These are phyloP conservation scores for Ophion slaviceki DNA, from an alignment of 2,888 invertebrate species.

Conservation along the genomic window DNA sequence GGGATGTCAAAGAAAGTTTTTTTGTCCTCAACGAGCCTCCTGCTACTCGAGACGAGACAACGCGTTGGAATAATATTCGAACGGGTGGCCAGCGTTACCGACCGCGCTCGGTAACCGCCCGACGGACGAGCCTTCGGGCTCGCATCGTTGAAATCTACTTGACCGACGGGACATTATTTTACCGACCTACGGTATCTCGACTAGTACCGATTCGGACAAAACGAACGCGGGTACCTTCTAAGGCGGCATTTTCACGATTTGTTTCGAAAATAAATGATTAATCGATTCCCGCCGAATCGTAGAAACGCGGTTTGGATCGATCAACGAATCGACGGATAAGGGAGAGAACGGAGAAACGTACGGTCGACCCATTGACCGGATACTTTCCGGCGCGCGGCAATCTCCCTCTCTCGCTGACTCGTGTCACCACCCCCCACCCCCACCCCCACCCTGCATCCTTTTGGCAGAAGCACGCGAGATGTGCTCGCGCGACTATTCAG, in stretches of 20 bases:
- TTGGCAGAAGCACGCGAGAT: slow-evolving; percentile 76
- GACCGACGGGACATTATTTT: not conserved
- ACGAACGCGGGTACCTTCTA: not conserved
- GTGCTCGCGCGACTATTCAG: slow-evolving; percentile 81
- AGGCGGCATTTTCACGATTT: not conserved
- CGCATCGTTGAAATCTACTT: slow-evolving; percentile 3
- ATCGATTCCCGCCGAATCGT: not conserved
- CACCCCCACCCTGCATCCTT: slow-evolving; percentile 17
- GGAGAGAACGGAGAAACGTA: not conserved
- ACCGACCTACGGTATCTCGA: not conserved
- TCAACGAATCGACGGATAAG: slow-evolving; percentile 4
- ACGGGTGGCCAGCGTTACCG: not conserved
- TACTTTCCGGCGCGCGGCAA: slow-evolving; percentile 63
- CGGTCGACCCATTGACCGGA: slow-evolving; percentile 50
- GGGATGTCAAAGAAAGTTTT: not conserved
- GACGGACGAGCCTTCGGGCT: no score
- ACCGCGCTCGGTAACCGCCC: not conserved
- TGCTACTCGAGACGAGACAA: no score
- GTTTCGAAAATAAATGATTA: not conserved
- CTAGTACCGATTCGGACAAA: not conserved
- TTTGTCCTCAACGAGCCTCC: not conserved
- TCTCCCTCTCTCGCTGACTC: slow-evolving; percentile 29
- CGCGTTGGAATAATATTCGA: no score
- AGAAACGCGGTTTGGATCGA: not conserved
- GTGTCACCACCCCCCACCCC: not conserved